Conservation (phyloP, 37 sponge, comb jelly and placozoan genomes). For the Ianthella basta region DNA sequence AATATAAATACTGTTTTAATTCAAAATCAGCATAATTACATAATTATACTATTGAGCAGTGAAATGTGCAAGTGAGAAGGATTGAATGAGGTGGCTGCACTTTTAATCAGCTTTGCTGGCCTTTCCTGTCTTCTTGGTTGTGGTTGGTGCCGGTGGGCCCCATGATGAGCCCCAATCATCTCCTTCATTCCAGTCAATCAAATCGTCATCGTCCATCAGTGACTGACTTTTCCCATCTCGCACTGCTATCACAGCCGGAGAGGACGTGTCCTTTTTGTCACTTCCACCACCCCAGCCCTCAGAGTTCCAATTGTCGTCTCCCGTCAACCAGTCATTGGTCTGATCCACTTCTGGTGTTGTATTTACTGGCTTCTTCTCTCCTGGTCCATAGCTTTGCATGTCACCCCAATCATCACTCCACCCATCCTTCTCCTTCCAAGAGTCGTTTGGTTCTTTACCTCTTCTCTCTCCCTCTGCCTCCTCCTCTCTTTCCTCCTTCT, state of each 20-base stretch:
- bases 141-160: not conserved
- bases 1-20: not conserved
- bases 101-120: not conserved
- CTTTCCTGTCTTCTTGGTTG: not conserved
- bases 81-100: not conserved
- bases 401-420: not conserved
- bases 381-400: not conserved
- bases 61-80: not conserved
- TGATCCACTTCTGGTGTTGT: not conserved
- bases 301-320: no score
- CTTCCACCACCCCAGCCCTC: no score
- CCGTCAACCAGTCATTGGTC: no score
- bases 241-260: not conserved
- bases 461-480: not conserved
- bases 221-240: not conserved
- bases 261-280: no score
- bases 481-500: not conserved
- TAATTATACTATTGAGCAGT: not conserved
- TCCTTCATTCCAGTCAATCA: slow-evolving; percentile 18
- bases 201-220: not conserved
- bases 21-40: not conserved
- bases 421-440: not conserved
- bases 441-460: not conserved
- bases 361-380: not conserved
- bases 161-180: slow-evolving; percentile 12